phyloP scores from a whole-genome alignment of 2,113 vertebrate genomes.

The mouse (Mus musculus) region GRCm39 chr9:115828501-115829000 shows the following conservation, averaged over 20 bases:
- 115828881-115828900: neutral
- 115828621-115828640: neutral
- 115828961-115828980: conserved; percentile 88
- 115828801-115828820: neutral
- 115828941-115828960: conserved; percentile 75
- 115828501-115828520: accelerated
- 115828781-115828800: neutral
- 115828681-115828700: neutral
- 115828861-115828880: neutral
- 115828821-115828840: neutral
- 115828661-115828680: neutral
- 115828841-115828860: neutral
- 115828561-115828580: neutral
- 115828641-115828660: conserved; percentile 75
- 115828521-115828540: accelerated
- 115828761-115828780: neutral
- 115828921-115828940: neutral
- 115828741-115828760: neutral
- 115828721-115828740: neutral
- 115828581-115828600: neutral
- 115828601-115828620: neutral
- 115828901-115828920: neutral
- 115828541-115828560: neutral
- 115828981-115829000: conserved; percentile 90
- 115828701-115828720: neutral